Conservation (phyloP, 2,797 vertebrate genomes). For the Falco berigora region DNA sequence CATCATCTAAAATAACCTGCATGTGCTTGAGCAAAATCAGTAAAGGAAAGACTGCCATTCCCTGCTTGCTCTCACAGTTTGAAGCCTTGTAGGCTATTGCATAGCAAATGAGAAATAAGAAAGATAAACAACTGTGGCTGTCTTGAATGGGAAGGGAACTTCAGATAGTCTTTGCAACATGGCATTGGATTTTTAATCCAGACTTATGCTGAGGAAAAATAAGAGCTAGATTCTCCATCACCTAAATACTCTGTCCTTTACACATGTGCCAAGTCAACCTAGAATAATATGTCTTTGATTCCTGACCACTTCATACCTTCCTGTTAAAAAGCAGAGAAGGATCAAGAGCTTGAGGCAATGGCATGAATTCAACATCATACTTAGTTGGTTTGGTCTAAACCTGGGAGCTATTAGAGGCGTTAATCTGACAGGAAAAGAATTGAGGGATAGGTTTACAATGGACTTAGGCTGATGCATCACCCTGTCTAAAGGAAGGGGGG, state of each 20-base stretch:
- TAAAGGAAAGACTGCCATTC: neutral
- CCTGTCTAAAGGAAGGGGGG: neutral
- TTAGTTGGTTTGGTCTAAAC: neutral
- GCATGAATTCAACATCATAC: neutral
- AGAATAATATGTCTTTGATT: neutral
- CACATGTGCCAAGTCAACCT: neutral
- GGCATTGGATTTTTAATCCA: neutral
- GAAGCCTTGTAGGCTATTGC: neutral
- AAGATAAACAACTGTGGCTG: neutral
- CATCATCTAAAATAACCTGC: neutral
- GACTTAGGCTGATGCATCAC: too few species aligned
- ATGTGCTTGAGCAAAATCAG: neutral
- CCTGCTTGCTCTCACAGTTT: neutral
- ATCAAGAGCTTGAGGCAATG: neutral
- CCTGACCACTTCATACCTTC: neutral
- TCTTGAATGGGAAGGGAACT: neutral
- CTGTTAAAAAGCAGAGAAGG: neutral
- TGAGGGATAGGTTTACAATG: neutral
- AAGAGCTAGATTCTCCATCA: neutral
- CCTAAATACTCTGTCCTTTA: neutral
- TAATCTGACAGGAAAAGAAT: neutral
- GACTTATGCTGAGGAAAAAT: neutral
- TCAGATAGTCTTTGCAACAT: neutral
- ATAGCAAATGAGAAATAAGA: neutral
- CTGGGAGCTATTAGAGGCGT: neutral